Conservation (phyloP, 1,140 invertebrate genomes). For the Melitaea cinxia region DNA sequence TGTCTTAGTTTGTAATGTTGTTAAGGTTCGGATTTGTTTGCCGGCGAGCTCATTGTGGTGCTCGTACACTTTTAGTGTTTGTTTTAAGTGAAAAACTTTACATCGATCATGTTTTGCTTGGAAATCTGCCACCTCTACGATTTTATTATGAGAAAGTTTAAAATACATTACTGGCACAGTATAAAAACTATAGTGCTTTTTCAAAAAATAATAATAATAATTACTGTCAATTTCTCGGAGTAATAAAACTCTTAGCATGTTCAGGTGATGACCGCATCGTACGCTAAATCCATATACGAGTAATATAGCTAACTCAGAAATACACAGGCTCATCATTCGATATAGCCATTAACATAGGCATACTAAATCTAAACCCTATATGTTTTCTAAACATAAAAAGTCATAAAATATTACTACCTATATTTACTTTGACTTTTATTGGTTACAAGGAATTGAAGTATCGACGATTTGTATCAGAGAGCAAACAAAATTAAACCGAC, state of each 20-base stretch:
- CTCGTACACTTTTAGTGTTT: conserved; percentile 1
- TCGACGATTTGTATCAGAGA: not conserved
- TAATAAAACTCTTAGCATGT: too few relatives aligned
- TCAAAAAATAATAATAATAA: too few relatives aligned
- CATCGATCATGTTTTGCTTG: not conserved
- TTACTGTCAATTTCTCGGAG: too few relatives aligned
- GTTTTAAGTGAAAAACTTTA: conserved; percentile 6
- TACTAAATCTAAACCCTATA: too few relatives aligned
- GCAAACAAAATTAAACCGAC: conserved; percentile 1
- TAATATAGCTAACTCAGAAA: too few relatives aligned
- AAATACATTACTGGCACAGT: not conserved
- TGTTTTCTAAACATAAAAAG: not conserved
- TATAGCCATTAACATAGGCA: too few relatives aligned
- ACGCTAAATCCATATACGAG: too few relatives aligned
- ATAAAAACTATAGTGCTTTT: too few relatives aligned
- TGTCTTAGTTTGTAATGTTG: conserved; percentile 70
- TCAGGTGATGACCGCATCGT: too few relatives aligned
- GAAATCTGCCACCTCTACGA: conserved; percentile 1
- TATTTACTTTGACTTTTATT: too few relatives aligned
- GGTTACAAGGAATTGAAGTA: not conserved
- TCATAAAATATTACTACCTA: not conserved
- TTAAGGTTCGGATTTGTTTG: conserved; percentile 44
- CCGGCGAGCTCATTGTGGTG: conserved; percentile 4
- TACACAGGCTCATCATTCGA: too few relatives aligned
- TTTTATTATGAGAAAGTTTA: not conserved